Evolutionary conservation across 2,797 vertebrate species (phyloP), one percentile per base, ranked within the genome.

Genomic region (Falco novaeseelandiae): DNA sequence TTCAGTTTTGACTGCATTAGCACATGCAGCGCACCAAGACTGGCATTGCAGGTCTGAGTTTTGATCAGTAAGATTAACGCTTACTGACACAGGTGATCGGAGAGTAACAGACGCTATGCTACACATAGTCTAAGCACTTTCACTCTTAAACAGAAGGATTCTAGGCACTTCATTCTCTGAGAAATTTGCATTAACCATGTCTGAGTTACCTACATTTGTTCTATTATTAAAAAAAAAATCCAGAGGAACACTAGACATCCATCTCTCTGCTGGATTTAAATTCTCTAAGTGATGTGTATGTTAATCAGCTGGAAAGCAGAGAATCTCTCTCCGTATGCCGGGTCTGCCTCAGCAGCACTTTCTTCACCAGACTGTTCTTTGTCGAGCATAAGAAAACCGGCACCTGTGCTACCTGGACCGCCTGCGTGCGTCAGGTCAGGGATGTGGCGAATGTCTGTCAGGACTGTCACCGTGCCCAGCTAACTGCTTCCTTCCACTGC

Each of bases 311-410:
- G 1, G 0, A 48, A 55, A 63, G 61, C 63, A 77, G 22, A 22
- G 42, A 29, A 5, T 4, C 8, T 26, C 48, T 66, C n/a, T 19
- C 4, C 0, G 0, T 12, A 18, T 1, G 52, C 14, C 72, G 63
- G 7, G 3, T 18, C 11, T 52, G 66, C 52, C 73, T 59, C 61
- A 27, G 32, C 6, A 63, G 22, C 6, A 19, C 32, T 14, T 79
- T 26, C 44, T 49, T 57, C 66, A 46, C n/a, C 26, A 40, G 38
- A 42, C 3, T 0, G 1, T 4, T 54, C 48, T 34, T 54, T 6
- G 3, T n/a, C 6, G 51, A 88, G 72, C 25, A 1, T 1, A 34
- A 49, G 9, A 12, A 8, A 18, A 10, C 20, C 14, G 13, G 52
- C 4, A 25, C 40, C 42, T 21, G 59, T 54, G 9, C 58, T 30